Evolutionary conservation across 2,888 invertebrate genomes (phyloP), one percentile per base, ranked within the genome.

Genomic region (Cepaea hortensis): DNA sequence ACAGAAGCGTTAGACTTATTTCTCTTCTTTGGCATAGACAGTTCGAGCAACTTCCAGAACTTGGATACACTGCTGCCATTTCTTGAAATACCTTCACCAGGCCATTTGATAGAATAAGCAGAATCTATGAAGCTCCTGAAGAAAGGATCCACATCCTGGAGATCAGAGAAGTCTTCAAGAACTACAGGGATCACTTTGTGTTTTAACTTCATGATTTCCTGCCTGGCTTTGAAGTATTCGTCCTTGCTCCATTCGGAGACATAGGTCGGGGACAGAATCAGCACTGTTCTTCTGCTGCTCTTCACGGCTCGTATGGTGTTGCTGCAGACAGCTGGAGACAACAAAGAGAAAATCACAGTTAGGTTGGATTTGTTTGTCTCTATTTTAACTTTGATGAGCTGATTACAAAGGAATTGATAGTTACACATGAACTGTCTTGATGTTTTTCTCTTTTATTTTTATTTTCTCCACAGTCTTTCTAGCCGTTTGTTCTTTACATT

Each of bases 151-250:
- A 91, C 87, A 15, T 88, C 81, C 0, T 70, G 82, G 15, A 90
- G 46, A 9, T 83, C 68, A 0, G 87, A 81, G 77, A 92, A 89
- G 85, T 91, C 91, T 76, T 92, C 90, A n/a, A 91, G 87, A 20
- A 92, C 72, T 81, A 92, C 90, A 48, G 92, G 92, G 70, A 92
- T 91, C 75, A 92, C 90, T 86, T 90, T 88, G 90, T 92, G 91
- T 84, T 90, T 91, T 50, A 90, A 87, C 75, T 90, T 91, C 23
- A 92, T 88, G 91, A 92, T 92, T 87, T 92, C 91, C 55, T 91
- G 89, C 79, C 92, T 91, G 2, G 92, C 92, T 82, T 90, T 90
- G 88, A 92, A 91, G 88, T 92, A 92, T 87, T 92, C 92, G 80
- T 91, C 89, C 48, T 90, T 88, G 48, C 91, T 90, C 89, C 91